phyloP scores from a whole-genome alignment of 2,797 vertebrate species.

The Nasua narica region DNA sequence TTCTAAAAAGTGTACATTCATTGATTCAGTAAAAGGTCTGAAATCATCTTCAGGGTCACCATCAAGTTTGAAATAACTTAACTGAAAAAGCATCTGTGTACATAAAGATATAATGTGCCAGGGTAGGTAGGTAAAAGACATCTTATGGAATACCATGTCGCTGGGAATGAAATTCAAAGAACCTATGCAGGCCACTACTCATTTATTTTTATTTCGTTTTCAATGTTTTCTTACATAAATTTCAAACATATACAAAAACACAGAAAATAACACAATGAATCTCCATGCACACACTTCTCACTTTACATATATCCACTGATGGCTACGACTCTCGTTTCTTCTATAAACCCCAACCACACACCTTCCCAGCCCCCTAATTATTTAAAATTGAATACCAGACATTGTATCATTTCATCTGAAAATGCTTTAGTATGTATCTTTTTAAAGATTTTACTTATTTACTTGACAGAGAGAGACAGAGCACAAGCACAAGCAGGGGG shows the following conservation, averaged over 20 bases:
- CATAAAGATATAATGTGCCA: background rate
- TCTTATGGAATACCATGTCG: background rate
- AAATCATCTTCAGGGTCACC: constrained; percentile 29
- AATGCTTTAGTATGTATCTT: background rate
- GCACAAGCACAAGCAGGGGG: background rate
- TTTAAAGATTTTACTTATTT: background rate
- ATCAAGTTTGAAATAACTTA: constrained; percentile 4
- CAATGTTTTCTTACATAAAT: constrained; percentile 17
- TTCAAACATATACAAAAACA: constrained; percentile 23
- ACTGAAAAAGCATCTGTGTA: background rate
- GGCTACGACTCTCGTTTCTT: background rate
- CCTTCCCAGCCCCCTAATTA: background rate
- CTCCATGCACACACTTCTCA: background rate
- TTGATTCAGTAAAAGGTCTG: constrained; percentile 15
- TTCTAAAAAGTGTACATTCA: background rate
- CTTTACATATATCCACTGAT: background rate
- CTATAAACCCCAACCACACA: background rate
- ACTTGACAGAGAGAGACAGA: background rate
- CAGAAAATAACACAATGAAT: constrained; percentile 19
- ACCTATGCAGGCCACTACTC: background rate
- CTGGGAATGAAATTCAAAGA: constrained; percentile 16
- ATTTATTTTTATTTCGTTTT: background rate
- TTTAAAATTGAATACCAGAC: background rate
- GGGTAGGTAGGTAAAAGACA: background rate
- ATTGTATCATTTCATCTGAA: constrained; percentile 11